A percentile compares a stretch with the other conserved stretches of the same genome.
Evolutionary conservation across 2,888 invertebrate species (phyloP).

Genomic region (Microctonus aethiopoides): DNA sequence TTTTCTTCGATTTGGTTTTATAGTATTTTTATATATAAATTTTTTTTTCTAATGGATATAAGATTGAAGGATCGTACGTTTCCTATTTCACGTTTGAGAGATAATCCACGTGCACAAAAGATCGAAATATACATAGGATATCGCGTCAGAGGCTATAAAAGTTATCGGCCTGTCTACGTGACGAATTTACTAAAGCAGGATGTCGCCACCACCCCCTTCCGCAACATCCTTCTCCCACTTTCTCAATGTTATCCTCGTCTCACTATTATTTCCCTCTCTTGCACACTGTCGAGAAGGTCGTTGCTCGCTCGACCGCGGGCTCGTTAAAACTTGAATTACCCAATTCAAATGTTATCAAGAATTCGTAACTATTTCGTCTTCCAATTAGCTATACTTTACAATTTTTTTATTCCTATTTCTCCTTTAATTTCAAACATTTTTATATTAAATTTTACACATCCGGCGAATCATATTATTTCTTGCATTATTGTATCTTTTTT

Average conservation of each 20-base stretch:
- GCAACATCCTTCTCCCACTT: constrained; percentile 5
- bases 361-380: constrained; percentile 38
- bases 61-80: constrained; percentile 26
- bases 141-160: constrained; percentile 41
- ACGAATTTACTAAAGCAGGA: constrained; percentile 43
- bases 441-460: neutral
- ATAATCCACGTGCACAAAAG: constrained; percentile 43
- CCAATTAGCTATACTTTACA: constrained; percentile 41
- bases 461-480: neutral
- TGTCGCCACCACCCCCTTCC: constrained; percentile 22
- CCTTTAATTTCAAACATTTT: neutral
- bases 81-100: constrained; percentile 34
- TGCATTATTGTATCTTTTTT: no score
- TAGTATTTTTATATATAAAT: neutral
- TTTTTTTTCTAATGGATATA: neutral
- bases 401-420: constrained; percentile 19
- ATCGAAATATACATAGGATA: constrained; percentile 41
- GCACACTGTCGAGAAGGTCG: constrained; percentile 20
- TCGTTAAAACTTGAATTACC: constrained; percentile 46
- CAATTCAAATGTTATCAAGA: constrained; percentile 39
- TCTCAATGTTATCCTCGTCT: constrained; percentile 17
- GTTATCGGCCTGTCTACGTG: constrained; percentile 45
- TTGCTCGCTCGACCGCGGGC: constrained; percentile 37
- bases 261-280: neutral
- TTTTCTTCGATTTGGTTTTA: no score